These are phyloP conservation scores for Drosophila pandora DNA, from an alignment of 1,140 invertebrate species.

Conservation along the genomic window DNA sequence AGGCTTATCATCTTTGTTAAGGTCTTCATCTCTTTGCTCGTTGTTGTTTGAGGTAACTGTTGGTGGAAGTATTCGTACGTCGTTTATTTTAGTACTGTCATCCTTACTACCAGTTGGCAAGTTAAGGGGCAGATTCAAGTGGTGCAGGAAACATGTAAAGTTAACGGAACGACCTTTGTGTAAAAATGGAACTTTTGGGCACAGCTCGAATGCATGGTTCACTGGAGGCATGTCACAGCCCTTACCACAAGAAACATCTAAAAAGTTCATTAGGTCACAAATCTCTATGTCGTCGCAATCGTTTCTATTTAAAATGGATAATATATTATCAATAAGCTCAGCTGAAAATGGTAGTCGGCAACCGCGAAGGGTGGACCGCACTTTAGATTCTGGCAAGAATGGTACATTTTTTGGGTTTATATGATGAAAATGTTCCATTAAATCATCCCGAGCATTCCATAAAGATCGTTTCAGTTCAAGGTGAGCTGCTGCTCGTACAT, in stretches of 20 bases:
- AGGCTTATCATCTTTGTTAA: no score
- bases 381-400: slow-evolving; percentile 84
- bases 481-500: slow-evolving; percentile 86
- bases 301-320: slow-evolving; percentile 87
- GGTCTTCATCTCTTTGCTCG: no score
- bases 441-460: slow-evolving; percentile 88
- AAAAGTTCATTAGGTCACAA: slow-evolving; percentile 75
- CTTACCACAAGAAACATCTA: slow-evolving; percentile 66
- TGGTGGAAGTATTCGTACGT: slow-evolving; percentile 46
- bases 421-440: slow-evolving; percentile 88
- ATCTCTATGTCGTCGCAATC: slow-evolving; percentile 86
- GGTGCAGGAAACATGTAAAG: slow-evolving; percentile 64
- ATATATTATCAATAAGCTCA: slow-evolving; percentile 88
- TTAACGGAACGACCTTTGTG: slow-evolving; percentile 70
- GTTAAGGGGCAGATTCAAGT: slow-evolving; percentile 51
- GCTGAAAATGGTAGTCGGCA: slow-evolving; percentile 87
- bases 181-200: slow-evolving; percentile 72
- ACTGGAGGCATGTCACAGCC: slow-evolving; percentile 70
- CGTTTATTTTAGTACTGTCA: slow-evolving; percentile 14
- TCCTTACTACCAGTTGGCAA: slow-evolving; percentile 20
- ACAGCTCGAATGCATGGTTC: slow-evolving; percentile 76
- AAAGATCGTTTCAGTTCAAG: slow-evolving; percentile 87
- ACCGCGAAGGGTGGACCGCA: slow-evolving; percentile 87
- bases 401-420: slow-evolving; percentile 86
- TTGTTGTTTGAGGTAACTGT: neutral